Percentiles rank a stretch among this genome's conserved stretches.
Conservation (phyloP, 2,888 invertebrate genomes). For the Phytoseiulus persimilis region DNA sequence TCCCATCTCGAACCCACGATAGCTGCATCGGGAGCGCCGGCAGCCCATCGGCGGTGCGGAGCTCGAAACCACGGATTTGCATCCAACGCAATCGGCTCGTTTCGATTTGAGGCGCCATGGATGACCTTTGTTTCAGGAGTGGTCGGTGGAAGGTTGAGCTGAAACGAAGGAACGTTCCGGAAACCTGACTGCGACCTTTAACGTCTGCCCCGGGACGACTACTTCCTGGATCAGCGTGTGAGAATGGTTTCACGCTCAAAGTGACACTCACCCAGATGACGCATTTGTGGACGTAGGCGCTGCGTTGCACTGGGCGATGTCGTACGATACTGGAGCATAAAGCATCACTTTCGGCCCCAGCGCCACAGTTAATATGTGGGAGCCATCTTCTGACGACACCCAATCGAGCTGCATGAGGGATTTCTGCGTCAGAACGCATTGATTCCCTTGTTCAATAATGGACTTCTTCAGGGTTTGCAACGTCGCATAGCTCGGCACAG, state of each 20-base stretch:
- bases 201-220: no score
- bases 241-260: not conserved
- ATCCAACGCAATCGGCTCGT: constrained; percentile 93
- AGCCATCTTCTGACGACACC: constrained; percentile 98
- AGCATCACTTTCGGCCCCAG: constrained; percentile 76
- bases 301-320: constrained; percentile 85
- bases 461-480: constrained; percentile 75
- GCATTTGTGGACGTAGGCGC: constrained; percentile 42
- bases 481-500: constrained; percentile 83
- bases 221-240: no score
- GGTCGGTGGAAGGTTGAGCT: constrained; percentile 62
- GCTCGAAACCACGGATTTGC: constrained; percentile 78
- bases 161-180: constrained; percentile 41
- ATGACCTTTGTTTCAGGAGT: constrained; percentile 78
- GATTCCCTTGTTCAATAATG: constrained; percentile 82
- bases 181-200: constrained; percentile 59
- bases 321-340: constrained; percentile 86
- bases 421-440: constrained; percentile 79
- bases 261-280: constrained; percentile 33
- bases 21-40: constrained; percentile 97
- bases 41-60: constrained; percentile 86
- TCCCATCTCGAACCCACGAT: constrained; percentile 96
- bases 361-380: constrained; percentile 90
- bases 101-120: constrained; percentile 70
- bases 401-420: constrained; percentile 92